Evolutionary conservation across 2,113 vertebrate species (phyloP).

Genomic region (Pedionomus torquatus): DNA sequence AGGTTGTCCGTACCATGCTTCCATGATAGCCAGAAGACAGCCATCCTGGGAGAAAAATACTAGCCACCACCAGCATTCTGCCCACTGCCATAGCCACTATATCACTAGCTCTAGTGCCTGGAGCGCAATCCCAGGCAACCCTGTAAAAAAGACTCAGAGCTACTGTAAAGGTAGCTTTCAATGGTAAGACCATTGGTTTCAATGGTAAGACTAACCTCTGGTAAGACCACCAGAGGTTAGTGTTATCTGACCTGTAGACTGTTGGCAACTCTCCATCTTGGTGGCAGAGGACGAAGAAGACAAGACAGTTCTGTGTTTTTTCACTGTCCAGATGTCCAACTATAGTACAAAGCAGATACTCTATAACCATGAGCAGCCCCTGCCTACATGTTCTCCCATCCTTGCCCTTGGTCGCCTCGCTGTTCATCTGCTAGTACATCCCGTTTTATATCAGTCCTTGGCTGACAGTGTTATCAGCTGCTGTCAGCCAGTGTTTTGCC

Average conservation of each 20-base stretch:
- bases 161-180: no score
- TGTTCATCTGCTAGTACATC: neutral
- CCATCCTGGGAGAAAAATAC: neutral
- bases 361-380: neutral
- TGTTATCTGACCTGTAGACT: neutral
- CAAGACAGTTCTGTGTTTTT: neutral
- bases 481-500: neutral
- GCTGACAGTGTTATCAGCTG: neutral
- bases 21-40: no score
- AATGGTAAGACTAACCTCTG: no score
- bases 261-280: neutral
- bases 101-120: neutral
- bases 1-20: neutral
- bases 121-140: no score
- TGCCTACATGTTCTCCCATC: accelerated
- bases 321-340: neutral
- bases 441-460: neutral
- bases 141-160: neutral
- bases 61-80: neutral
- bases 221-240: neutral
- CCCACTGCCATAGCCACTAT: neutral
- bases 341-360: neutral
- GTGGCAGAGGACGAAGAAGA: neutral
- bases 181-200: no score
- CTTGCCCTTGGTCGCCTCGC: neutral